Percentiles rank a stretch among this genome's conserved stretches.
Evolutionary conservation across 2,113 vertebrate genomes (phyloP).

Genomic region (Tonatia bakeri): DNA sequence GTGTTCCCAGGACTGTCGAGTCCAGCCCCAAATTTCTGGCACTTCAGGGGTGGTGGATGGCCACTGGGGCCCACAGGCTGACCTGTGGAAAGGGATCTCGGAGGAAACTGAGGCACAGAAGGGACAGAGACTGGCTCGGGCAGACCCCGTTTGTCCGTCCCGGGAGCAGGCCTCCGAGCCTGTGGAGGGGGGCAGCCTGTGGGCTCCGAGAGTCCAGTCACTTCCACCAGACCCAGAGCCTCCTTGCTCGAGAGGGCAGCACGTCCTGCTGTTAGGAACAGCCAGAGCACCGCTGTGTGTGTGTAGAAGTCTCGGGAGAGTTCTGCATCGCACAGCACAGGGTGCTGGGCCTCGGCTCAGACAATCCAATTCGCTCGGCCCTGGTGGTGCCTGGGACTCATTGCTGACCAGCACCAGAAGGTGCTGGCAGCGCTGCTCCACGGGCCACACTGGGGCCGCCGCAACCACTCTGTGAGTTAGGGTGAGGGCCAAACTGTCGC

Average conservation of each 20-base stretch:
- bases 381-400: not conserved
- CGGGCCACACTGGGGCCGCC: not conserved
- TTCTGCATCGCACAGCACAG: not conserved
- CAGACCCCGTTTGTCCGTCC: not conserved
- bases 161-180: not conserved
- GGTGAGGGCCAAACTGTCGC: not conserved
- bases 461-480: not conserved
- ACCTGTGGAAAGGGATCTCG: not conserved
- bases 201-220: not conserved
- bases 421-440: not conserved
- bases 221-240: not conserved
- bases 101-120: not conserved
- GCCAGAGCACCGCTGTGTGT: not conserved
- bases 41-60: rapidly evolving
- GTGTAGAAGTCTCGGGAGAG: not conserved
- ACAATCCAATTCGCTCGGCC: not conserved
- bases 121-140: not conserved
- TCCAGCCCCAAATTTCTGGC: not conserved
- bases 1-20: rapidly evolving
- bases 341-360: not conserved
- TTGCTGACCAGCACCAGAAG: not conserved
- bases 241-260: not conserved
- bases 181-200: not conserved
- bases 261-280: not conserved
- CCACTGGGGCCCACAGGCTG: not conserved